Evolutionary conservation across 2,888 invertebrate genomes (phyloP).

Genomic region (Archips crataeganus): DNA sequence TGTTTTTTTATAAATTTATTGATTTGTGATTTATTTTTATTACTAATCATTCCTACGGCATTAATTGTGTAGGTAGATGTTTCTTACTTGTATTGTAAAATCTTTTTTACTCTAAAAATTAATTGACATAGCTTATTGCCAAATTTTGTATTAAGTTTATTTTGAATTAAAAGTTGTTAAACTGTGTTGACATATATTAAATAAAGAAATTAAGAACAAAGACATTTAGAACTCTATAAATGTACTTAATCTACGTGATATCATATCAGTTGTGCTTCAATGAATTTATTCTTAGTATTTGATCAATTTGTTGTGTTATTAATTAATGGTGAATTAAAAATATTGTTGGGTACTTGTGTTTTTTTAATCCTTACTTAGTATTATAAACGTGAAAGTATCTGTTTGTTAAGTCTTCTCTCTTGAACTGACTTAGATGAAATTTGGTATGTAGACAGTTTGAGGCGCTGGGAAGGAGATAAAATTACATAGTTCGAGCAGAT

Average conservation of each 20-base stretch:
- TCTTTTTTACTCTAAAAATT: not conserved
- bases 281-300: constrained; percentile 39
- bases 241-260: constrained; percentile 21
- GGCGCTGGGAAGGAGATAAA: too few species aligned
- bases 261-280: constrained; percentile 37
- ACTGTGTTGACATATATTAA: constrained; percentile 6
- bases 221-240: constrained; percentile 14
- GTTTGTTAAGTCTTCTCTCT: too few species aligned
- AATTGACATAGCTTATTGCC: not conserved
- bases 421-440: too few species aligned
- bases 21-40: constrained; percentile 17
- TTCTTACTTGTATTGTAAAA: not conserved
- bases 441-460: too few species aligned
- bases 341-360: constrained; percentile 55
- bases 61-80: constrained; percentile 9
- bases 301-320: constrained; percentile 37
- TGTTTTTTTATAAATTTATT: not conserved
- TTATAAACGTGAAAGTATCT: too few species aligned
- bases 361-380: not conserved
- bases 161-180: not conserved
- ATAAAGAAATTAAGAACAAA: constrained; percentile 5
- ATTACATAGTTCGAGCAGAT: too few species aligned
- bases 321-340: constrained; percentile 51
- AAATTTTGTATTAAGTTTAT: not conserved
- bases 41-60: constrained; percentile 35